phyloP scores from a whole-genome alignment of 2,888 invertebrate genomes.

The Pammene fasciana region DNA sequence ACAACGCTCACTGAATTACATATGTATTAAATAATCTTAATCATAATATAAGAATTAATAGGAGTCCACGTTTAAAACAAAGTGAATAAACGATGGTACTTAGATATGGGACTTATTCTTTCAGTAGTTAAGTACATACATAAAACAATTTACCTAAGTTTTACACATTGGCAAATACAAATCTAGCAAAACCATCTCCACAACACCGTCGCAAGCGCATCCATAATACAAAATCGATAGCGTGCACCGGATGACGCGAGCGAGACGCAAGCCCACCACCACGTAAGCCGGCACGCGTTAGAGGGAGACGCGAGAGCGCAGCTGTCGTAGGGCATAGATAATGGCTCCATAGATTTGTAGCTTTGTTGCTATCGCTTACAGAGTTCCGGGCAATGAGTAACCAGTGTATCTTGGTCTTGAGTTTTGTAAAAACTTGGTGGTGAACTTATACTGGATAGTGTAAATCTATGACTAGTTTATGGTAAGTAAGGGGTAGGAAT shows the following conservation, averaged over 20 bases:
- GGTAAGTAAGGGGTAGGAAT: neutral
- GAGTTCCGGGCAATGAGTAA: neutral
- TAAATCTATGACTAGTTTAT: neutral
- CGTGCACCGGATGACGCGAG: slow-evolving; percentile 69
- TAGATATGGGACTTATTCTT: no score
- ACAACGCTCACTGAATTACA: no score
- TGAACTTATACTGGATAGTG: neutral
- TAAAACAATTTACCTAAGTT: neutral
- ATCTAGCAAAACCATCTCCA: slow-evolving; percentile 37
- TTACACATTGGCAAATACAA: neutral
- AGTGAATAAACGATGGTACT: no score
- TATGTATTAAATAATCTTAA: no score
- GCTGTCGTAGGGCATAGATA: slow-evolving; percentile 76
- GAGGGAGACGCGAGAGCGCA: slow-evolving; percentile 68
- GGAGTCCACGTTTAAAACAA: no score
- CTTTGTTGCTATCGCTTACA: neutral
- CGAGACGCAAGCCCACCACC: slow-evolving; percentile 51
- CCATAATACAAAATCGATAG: slow-evolving; percentile 64
- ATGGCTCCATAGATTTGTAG: slow-evolving; percentile 57
- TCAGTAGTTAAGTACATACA: no score
- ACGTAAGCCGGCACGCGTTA: slow-evolving; percentile 46
- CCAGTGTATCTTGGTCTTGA: neutral
- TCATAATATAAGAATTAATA: no score
- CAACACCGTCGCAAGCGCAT: slow-evolving; percentile 47
- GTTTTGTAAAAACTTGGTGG: neutral